Evolutionary conservation across 2,888 invertebrate genomes (phyloP).

Genomic region (Eristalinus sepulchralis): DNA sequence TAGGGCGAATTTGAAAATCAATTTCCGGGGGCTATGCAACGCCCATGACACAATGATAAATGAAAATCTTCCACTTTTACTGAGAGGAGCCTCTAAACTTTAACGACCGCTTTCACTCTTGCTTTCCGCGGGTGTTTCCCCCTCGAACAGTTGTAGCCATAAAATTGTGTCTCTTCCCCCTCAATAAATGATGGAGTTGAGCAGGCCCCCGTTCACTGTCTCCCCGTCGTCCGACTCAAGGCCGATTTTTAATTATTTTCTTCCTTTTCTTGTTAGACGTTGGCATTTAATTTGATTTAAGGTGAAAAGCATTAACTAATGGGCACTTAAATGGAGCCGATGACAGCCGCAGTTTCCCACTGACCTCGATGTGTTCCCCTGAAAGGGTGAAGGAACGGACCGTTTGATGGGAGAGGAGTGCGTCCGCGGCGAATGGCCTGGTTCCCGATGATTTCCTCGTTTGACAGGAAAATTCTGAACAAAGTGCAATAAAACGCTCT

Average conservation of each 20-base stretch:
- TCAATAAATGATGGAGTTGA: neutral
- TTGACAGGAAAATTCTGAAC: neutral
- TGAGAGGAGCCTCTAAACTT: neutral
- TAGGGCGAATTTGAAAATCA: neutral
- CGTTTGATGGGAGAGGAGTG: neutral
- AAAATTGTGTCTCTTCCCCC: neutral
- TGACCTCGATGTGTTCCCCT: neutral
- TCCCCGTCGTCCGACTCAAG: neutral
- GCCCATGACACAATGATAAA: neutral
- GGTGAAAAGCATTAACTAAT: neutral
- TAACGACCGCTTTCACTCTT: constrained; percentile 27
- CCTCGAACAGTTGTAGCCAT: neutral
- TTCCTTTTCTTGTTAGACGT: neutral
- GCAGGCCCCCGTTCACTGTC: neutral
- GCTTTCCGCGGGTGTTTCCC: neutral
- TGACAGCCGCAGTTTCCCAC: neutral
- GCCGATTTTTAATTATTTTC: neutral
- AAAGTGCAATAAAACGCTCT: neutral
- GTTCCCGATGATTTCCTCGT: neutral
- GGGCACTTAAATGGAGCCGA: neutral
- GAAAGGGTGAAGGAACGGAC: neutral
- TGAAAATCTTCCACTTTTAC: constrained; percentile 5
- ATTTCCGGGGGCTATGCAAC: neutral
- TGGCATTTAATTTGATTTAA: neutral
- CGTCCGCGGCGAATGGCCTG: neutral